Conservation (phyloP, 2,113 vertebrate genomes). For the Semnornis frantzii region DNA sequence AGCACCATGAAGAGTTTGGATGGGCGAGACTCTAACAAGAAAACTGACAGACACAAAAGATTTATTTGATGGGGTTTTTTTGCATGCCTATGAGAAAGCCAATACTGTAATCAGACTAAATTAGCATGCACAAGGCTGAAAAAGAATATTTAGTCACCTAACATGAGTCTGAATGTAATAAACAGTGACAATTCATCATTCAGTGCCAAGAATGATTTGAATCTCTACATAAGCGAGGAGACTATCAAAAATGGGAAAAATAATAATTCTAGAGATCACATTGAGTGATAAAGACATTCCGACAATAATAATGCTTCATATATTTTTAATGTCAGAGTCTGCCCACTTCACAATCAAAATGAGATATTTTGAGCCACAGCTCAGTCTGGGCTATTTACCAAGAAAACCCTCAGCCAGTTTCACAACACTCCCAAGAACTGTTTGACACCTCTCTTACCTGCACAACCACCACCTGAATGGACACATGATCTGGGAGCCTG, state of each 20-base stretch:
- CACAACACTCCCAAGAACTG: not conserved
- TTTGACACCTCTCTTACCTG: constrained; percentile 81
- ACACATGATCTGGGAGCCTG: constrained; percentile 95
- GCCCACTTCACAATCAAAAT: constrained; percentile 1
- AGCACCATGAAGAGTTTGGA: not conserved
- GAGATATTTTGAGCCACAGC: not conserved
- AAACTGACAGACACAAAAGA: constrained; percentile 16
- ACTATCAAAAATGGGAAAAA: constrained; percentile 44
- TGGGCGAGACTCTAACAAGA: constrained; percentile 12
- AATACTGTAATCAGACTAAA: constrained; percentile 42
- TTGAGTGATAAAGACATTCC: constrained; percentile 50
- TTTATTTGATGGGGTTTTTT: not conserved
- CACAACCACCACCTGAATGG: constrained; percentile 96
- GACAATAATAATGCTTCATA: constrained; percentile 37
- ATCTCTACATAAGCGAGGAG: constrained; percentile 57
- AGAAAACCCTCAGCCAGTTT: not conserved
- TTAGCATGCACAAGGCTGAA: constrained; percentile 42
- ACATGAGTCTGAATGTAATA: constrained; percentile 47
- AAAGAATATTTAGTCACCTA: constrained; percentile 58
- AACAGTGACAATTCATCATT: constrained; percentile 51
- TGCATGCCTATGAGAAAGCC: constrained; percentile 28
- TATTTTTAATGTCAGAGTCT: constrained; percentile 26
- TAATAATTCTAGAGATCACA: constrained; percentile 58
- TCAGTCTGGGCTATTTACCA: constrained; percentile 11
- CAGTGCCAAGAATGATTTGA: constrained; percentile 60